Conservation (phyloP, 2,888 invertebrate species). For the Campoplex capitator region DNA sequence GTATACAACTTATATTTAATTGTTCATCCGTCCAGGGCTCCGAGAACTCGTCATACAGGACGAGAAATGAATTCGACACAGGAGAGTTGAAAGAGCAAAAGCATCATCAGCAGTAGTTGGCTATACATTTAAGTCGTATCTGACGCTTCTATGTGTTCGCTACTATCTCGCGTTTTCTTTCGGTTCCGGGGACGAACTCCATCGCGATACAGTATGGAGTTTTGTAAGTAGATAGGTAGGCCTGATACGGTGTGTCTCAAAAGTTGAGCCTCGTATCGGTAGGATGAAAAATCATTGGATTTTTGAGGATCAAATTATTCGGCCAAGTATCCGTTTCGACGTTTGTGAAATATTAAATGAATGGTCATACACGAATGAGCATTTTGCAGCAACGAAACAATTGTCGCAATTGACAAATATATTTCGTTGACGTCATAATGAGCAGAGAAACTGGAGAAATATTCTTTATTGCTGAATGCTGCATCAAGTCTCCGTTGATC, state of each 20-base stretch:
- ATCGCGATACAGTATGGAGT: constrained; percentile 43
- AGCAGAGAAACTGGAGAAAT: not conserved
- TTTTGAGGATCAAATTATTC: not conserved
- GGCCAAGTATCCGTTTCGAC: not conserved
- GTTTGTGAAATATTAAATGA: not conserved
- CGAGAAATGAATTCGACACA: constrained; percentile 26
- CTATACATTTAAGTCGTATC: constrained; percentile 47
- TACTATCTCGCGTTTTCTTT: constrained; percentile 53
- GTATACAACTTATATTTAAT: not conserved
- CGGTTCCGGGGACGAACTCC: constrained; percentile 34
- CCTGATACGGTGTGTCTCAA: not conserved
- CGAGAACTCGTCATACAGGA: constrained; percentile 20
- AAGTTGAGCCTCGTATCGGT: not conserved
- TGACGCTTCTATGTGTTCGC: constrained; percentile 46
- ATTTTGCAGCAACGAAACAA: not conserved
- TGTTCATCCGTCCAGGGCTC: constrained; percentile 15
- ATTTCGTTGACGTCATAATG: not conserved
- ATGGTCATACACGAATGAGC: no score
- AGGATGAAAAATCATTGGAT: not conserved
- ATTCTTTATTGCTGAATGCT: not conserved
- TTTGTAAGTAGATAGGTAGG: constrained; percentile 12
- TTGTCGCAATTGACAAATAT: not conserved
- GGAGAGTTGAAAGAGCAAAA: constrained; percentile 43
- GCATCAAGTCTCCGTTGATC: not conserved
- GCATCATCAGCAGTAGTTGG: constrained; percentile 50